Evolutionary conservation across 2,113 vertebrate species (phyloP).

Genomic region (Lampris megalopsis): DNA sequence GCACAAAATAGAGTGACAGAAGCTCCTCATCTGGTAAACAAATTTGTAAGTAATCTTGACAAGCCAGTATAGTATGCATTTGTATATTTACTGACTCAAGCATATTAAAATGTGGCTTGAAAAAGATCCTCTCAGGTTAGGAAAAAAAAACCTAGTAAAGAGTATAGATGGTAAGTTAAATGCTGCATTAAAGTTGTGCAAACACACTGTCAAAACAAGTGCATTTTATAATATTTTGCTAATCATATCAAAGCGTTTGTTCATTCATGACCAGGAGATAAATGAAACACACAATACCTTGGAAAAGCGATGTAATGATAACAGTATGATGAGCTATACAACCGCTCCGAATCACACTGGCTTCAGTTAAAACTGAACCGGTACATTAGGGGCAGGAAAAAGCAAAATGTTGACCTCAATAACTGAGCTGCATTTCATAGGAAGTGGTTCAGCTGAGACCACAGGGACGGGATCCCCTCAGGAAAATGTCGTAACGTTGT

Average conservation of each 20-base stretch:
- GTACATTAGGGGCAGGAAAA: slow-evolving; percentile 27
- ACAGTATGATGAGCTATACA: not conserved
- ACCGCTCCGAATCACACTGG: slow-evolving; percentile 5
- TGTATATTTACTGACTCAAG: not conserved
- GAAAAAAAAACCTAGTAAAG: not conserved
- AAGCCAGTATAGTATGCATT: slow-evolving; percentile 21
- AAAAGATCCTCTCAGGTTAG: not conserved
- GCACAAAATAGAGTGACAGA: slow-evolving; percentile 66
- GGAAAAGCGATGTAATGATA: not conserved
- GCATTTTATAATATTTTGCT: too few relatives aligned
- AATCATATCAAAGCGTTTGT: not conserved
- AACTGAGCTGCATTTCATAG: slow-evolving; percentile 40
- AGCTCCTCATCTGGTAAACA: slow-evolving; percentile 32
- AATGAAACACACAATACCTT: slow-evolving; percentile 1
- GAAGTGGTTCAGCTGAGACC: slow-evolving; percentile 56
- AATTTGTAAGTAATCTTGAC: slow-evolving; percentile 26
- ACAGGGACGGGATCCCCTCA: slow-evolving; percentile 64
- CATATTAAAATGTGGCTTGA: not conserved
- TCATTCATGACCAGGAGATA: not conserved
- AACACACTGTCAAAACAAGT: too few relatives aligned
- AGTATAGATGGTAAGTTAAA: not conserved
- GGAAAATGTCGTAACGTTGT: slow-evolving; percentile 71
- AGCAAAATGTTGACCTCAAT: slow-evolving; percentile 56
- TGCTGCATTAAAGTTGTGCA: not conserved
- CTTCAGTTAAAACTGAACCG: slow-evolving; percentile 15